Percentiles rank a stretch among this genome's conserved stretches.
Evolutionary conservation across 2,113 vertebrate genomes (phyloP).

Genomic region (Entomyzon cyanotis): DNA sequence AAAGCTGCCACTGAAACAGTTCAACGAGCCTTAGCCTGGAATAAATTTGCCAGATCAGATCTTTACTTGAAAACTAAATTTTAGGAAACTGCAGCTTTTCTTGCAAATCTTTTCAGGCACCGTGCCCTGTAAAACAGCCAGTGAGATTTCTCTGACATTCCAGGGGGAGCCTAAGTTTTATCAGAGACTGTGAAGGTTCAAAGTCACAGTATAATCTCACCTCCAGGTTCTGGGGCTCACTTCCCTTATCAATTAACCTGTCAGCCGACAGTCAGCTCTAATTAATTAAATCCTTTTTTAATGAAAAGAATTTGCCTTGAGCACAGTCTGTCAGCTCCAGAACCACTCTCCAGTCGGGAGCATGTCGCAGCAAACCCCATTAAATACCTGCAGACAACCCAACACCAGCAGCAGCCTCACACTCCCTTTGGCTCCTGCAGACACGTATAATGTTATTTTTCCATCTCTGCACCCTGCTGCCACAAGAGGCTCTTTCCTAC

Average conservation of each 20-base stretch:
- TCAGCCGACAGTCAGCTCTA: constrained; percentile 42
- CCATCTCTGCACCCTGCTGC: background rate
- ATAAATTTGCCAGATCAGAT: background rate
- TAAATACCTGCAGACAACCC: constrained; percentile 4
- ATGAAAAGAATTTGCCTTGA: constrained; percentile 69
- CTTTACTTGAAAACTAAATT: background rate
- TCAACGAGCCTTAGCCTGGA: background rate
- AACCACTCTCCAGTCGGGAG: background rate
- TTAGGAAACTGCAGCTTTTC: background rate
- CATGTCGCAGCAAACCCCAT: constrained; percentile 35
- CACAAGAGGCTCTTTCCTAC: background rate
- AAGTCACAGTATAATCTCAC: constrained; percentile 30
- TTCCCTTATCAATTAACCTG: constrained; percentile 72
- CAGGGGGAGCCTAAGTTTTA: background rate
- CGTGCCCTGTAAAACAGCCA: background rate
- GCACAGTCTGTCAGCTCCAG: constrained; percentile 53
- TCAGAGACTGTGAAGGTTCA: background rate
- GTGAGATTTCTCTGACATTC: background rate
- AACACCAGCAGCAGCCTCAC: background rate
- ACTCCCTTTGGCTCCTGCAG: background rate
- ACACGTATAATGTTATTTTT: accelerated
- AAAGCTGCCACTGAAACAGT: background rate
- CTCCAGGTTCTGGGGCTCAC: constrained; percentile 27
- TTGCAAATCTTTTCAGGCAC: background rate
- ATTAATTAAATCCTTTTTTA: constrained; percentile 72